Conservation (phyloP, 2,113 vertebrate genomes). For the Lagenorhynchus albirostris region DNA sequence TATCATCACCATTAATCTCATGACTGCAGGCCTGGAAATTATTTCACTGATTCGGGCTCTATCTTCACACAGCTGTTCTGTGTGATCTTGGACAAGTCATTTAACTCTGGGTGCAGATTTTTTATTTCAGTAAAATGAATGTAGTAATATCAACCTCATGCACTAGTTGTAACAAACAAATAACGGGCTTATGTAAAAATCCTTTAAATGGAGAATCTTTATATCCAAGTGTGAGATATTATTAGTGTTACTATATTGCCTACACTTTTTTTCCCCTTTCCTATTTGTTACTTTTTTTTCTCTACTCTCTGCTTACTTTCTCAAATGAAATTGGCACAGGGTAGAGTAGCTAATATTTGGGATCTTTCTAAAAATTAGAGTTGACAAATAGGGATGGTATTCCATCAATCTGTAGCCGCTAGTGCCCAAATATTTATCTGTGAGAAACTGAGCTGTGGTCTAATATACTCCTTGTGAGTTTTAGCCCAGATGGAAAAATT, state of each 20-base stretch:
- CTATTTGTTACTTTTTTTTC: neutral
- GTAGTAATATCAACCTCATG: neutral
- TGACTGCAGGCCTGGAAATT: neutral
- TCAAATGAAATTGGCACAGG: neutral
- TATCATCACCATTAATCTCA: neutral
- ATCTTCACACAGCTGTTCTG: neutral
- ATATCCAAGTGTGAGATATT: neutral
- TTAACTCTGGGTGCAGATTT: neutral
- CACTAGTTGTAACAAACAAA: neutral
- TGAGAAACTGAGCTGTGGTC: neutral
- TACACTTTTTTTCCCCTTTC: neutral
- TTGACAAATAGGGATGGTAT: neutral
- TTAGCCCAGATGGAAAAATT: constrained; percentile 19
- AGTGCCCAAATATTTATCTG: constrained; percentile 41
- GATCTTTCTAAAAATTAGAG: neutral
- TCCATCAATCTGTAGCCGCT: neutral
- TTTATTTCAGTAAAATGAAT: neutral
- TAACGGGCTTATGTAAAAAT: neutral
- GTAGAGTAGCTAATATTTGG: neutral
- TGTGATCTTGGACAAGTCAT: neutral
- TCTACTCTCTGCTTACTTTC: neutral
- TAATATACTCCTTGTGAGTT: constrained; percentile 42
- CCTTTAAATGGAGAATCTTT: neutral
- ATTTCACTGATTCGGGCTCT: neutral
- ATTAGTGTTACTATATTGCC: neutral